Conservation (phyloP, 1,140 invertebrate species). For the Drosophila nebulosa region DNA sequence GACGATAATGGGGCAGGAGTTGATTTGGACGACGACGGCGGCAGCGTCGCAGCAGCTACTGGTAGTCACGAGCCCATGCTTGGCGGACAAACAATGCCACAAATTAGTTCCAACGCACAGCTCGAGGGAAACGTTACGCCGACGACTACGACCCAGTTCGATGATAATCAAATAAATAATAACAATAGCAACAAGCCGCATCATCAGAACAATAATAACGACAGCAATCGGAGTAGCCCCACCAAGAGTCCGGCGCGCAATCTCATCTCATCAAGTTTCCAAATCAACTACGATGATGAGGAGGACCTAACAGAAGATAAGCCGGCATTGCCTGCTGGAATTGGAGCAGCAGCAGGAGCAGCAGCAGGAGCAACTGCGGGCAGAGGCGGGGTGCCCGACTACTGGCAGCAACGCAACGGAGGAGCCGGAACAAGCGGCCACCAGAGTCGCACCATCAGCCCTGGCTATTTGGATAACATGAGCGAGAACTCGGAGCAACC, state of each 20-base stretch:
- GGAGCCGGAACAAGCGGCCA: conserved; percentile 44
- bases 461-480: conserved; percentile 77
- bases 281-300: conserved; percentile 60
- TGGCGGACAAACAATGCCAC: conserved; percentile 75
- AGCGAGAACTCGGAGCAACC: conserved; percentile 80
- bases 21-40: conserved; percentile 32
- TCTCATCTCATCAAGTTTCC: conserved; percentile 53
- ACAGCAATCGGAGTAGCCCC: conserved; percentile 57
- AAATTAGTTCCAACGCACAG: conserved; percentile 80
- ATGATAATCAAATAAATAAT: conserved; percentile 63
- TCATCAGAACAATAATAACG: conserved; percentile 20
- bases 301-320: conserved; percentile 56
- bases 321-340: conserved; percentile 26
- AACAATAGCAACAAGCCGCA: conserved; percentile 27
- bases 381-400: conserved; percentile 51
- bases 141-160: conserved; percentile 60
- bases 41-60: conserved; percentile 48
- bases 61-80: conserved; percentile 64
- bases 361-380: conserved; percentile 16
- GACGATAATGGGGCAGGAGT: conserved; percentile 38
- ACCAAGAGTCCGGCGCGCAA: conserved; percentile 48
- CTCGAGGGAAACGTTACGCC: conserved; percentile 80
- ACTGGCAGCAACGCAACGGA: conserved; percentile 72
- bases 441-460: conserved; percentile 65
- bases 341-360: conserved; percentile 11